Base-by-base conservation (phyloP, 2,888 invertebrate genomes). In the Pomacea canaliculata region DNA sequence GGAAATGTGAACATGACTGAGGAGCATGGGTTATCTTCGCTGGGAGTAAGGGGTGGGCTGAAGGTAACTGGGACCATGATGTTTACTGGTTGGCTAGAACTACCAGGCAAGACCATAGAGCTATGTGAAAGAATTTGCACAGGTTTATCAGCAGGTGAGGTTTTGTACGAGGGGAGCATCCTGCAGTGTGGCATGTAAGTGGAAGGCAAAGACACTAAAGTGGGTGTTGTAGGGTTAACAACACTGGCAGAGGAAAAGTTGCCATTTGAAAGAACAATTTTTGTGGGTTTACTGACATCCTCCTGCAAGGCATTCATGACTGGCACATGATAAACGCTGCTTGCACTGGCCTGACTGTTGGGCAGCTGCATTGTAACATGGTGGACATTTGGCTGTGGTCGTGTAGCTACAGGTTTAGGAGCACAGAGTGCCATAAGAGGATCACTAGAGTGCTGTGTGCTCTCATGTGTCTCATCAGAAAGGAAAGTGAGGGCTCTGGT, bases 11-110 rank as follows among this genome's bases (percentile, higher is more conserved):
- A 71, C 46, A 66, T 27, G 56, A 59, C n/a, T 27, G 78, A 69
- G 59, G 63, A 51, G 60, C 49, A 19, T 60, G n/a, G 12, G 51
- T 67, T 27, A 4, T 73, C 73, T 10, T 71, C 63, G 1, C 63
- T 60, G 2, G 83, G 81, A n/a, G 83, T 83, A 23, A 83, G 62
- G 16, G 83, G 82, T 16, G 83, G 84, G 77, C 83, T 86, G 70
- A 85, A 83, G 49, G 83, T 83, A n/a, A 83, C 70, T 23, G 86
- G 86, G 46, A 86, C 78, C 70, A 82, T 77, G 48, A 83, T 70
- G 71, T 80, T 82, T 46, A 82, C 69, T 62, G 80, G 80, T 49
- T 83, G 82, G n/a, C 80, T 80, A 56, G 81, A 73, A 23, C 68
- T 60, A 18, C 74, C 19, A 46, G 79, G 59, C 48, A 65, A 63